Percentiles rank a stretch among this genome's conserved stretches.
phyloP scores from a whole-genome alignment of 2,113 vertebrate species.

The Sinocyclocheilus anophthalmus region DNA sequence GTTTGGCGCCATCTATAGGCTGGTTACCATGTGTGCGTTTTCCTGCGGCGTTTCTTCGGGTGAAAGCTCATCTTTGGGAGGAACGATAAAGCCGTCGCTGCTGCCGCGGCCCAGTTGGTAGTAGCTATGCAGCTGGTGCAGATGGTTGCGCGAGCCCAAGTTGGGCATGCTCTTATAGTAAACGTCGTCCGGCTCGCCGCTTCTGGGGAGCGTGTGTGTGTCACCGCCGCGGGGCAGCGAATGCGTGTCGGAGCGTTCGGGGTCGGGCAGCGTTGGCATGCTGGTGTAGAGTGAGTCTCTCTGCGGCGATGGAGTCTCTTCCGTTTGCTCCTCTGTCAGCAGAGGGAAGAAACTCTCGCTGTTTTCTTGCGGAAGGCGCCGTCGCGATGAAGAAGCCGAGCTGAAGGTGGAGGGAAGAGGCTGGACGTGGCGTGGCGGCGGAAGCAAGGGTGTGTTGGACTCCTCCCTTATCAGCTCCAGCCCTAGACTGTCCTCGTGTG shows the following conservation, averaged over 20 bases:
- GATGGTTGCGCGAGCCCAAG: conserved; percentile 90
- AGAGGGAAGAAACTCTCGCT: conserved; percentile 96
- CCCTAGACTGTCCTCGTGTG: conserved; percentile 78
- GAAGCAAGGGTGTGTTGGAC: conserved; percentile 87
- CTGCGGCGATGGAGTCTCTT: conserved; percentile 86
- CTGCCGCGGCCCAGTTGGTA: conserved; percentile 96
- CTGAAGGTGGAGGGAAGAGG: conserved; percentile 76
- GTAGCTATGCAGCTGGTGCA: conserved; percentile 94
- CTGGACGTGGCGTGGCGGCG: conserved; percentile 75
- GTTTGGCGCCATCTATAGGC: conserved; percentile 84
- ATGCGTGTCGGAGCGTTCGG: conserved; percentile 71
- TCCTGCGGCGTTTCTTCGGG: conserved; percentile 83
- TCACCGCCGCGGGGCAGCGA: conserved; percentile 53
- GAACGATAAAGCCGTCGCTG: conserved; percentile 94
- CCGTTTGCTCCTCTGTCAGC: conserved; percentile 90
- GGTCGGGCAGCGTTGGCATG: conserved; percentile 88
- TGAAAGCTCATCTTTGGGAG: conserved; percentile 85
- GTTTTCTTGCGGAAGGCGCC: conserved; percentile 93
- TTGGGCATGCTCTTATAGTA: conserved; percentile 99
- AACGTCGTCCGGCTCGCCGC: conserved; percentile 81
- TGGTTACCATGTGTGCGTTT: conserved; percentile 94
- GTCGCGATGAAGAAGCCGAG: conserved; percentile 78
- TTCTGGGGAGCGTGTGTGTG: conserved; percentile 67
- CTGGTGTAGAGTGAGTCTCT: conserved; percentile 96
- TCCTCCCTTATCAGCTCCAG: conserved; percentile 94